Percentiles rank a stretch among this genome's conserved stretches.
These are phyloP conservation scores for Lucinisca nassula DNA, from an alignment of 2,888 invertebrate genomes.

Conservation along the genomic window DNA sequence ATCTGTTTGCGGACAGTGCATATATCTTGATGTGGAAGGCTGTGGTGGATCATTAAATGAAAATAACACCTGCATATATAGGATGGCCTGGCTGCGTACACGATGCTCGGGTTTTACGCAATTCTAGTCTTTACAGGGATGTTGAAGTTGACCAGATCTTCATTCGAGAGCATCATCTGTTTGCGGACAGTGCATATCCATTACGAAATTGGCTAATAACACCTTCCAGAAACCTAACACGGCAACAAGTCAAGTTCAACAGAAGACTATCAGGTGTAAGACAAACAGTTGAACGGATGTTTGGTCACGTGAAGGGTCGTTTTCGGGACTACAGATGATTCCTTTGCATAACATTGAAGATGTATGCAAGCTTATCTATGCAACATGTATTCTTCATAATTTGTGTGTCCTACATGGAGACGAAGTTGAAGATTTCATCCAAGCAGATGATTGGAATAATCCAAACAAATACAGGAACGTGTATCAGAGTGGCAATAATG, in stretches of 20 bases:
- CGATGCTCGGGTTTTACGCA: slow-evolving; percentile 57
- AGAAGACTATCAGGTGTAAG: slow-evolving; percentile 25
- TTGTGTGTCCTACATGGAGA: slow-evolving; percentile 30
- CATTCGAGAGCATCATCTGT: slow-evolving; percentile 7
- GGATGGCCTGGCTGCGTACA: slow-evolving; percentile 58
- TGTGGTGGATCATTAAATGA: slow-evolving; percentile 39
- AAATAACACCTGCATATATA: slow-evolving; percentile 41
- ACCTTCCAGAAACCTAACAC: slow-evolving; percentile 26
- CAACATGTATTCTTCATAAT: slow-evolving; percentile 41
- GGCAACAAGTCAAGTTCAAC: slow-evolving; percentile 35
- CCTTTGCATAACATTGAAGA: slow-evolving; percentile 33
- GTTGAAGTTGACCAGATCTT: slow-evolving; percentile 23
- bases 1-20: slow-evolving; percentile 37
- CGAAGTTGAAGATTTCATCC: slow-evolving; percentile 27
- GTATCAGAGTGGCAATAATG: slow-evolving; percentile 29
- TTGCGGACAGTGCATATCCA: slow-evolving; percentile 47
- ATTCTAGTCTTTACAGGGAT: slow-evolving; percentile 18
- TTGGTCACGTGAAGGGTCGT: slow-evolving; percentile 49
- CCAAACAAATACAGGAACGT: slow-evolving; percentile 44
- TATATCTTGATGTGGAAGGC: too few species aligned
- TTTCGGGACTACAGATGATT: slow-evolving; percentile 34
- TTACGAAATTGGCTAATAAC: slow-evolving; percentile 38
- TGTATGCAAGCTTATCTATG: slow-evolving; percentile 23
- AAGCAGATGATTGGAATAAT: slow-evolving; percentile 27
- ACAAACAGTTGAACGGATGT: slow-evolving; percentile 38